Evolutionary conservation across 92 coral and sea anemone genomes (phyloP).

Genomic region (Palythoa grandiflora): DNA sequence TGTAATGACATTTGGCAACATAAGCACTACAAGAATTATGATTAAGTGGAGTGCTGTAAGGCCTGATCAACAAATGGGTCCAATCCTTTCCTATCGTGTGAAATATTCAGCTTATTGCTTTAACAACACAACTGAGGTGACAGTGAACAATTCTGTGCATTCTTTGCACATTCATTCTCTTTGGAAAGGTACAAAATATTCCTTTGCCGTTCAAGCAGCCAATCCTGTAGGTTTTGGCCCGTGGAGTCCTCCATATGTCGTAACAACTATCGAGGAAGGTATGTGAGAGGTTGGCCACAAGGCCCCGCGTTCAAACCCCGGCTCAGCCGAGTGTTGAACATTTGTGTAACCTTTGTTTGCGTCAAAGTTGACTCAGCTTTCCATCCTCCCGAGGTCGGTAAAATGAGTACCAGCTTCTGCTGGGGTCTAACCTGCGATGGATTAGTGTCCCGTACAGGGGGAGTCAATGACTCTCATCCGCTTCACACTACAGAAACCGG

Average conservation of each 20-base stretch:
- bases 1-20: not conserved
- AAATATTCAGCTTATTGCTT: not conserved
- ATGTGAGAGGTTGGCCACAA: not conserved
- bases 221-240: constrained; percentile 29
- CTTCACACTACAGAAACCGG: too few relatives aligned
- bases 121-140: not conserved
- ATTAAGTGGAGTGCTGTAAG: constrained; percentile 7
- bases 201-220: constrained; percentile 12
- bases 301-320: too few relatives aligned
- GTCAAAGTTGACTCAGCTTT: too few relatives aligned
- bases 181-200: not conserved
- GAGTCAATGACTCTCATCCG: too few relatives aligned
- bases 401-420: too few relatives aligned
- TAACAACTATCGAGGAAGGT: constrained; percentile 14
- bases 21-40: constrained; percentile 18
- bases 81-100: constrained; percentile 21
- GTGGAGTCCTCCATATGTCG: not conserved
- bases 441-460: too few relatives aligned
- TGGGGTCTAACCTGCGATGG: too few relatives aligned
- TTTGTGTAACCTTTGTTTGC: too few relatives aligned
- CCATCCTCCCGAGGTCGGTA: too few relatives aligned
- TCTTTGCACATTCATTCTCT: constrained; percentile 17
- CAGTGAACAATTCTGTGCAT: not conserved
- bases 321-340: too few relatives aligned
- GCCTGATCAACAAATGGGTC: not conserved